Percentiles rank a stretch among this genome's conserved stretches.
Conservation (phyloP, 2,888 invertebrate species). For the Zootermopsis nevadensis region DNA sequence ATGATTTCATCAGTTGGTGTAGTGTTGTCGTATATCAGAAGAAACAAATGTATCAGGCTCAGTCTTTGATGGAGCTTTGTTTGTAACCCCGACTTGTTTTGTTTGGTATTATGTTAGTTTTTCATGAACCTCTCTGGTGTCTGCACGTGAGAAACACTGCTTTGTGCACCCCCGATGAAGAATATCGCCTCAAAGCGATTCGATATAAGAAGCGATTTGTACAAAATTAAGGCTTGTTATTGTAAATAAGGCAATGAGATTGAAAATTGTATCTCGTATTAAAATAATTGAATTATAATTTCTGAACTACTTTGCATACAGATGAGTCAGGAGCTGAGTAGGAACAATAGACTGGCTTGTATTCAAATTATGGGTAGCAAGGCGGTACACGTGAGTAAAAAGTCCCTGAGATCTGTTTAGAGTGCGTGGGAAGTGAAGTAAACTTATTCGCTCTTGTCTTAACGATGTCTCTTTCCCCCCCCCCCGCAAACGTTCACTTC, state of each 20-base stretch:
- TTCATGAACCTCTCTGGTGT: too few species aligned
- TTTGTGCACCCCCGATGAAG: background rate
- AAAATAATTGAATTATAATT: conserved; percentile 6
- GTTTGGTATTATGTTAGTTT: too few species aligned
- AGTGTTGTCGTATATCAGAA: too few species aligned
- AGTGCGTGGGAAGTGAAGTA: background rate
- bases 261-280: background rate
- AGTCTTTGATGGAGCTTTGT: too few species aligned
- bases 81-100: too few species aligned
- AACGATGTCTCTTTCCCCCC: too few species aligned
- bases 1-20: too few species aligned
- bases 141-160: too few species aligned
- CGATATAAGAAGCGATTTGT: background rate
- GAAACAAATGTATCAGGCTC: too few species aligned
- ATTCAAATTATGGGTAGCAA: background rate
- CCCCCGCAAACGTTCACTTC: too few species aligned
- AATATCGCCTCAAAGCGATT: too few species aligned
- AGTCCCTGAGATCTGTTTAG: background rate
- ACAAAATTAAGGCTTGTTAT: background rate
- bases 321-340: background rate
- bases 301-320: background rate
- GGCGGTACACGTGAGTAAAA: too few species aligned
- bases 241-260: background rate
- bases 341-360: background rate
- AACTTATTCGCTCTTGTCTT: background rate